Percentiles rank a stretch among this genome's conserved stretches.
Evolutionary conservation across 2,888 invertebrate species (phyloP).

Genomic region (Zelleria hepariella): DNA sequence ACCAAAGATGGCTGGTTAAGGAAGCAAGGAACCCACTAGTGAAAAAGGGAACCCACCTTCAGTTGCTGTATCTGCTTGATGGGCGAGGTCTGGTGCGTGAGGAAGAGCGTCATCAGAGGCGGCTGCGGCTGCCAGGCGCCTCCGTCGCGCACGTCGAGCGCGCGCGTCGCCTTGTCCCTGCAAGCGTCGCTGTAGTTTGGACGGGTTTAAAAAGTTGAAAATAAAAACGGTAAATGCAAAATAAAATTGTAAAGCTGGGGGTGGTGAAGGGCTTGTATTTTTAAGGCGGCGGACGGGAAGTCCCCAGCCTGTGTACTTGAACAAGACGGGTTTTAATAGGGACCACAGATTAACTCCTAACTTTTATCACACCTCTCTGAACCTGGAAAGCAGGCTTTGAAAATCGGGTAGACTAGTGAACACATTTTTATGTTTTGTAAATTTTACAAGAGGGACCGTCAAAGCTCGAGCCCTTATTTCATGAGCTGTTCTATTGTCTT

Average conservation of each 20-base stretch:
- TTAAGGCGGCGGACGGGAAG: too few species aligned
- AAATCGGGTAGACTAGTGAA: too few species aligned
- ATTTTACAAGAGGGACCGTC: too few species aligned
- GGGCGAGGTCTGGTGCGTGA: slow-evolving; percentile 77
- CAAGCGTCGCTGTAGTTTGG: slow-evolving; percentile 13
- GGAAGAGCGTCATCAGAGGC: slow-evolving; percentile 83
- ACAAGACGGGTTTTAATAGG: too few species aligned
- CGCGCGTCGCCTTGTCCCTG: slow-evolving; percentile 59
- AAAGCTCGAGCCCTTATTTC: too few species aligned
- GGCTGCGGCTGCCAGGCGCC: slow-evolving; percentile 79
- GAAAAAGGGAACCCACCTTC: slow-evolving; percentile 55
- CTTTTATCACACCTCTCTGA: too few species aligned
- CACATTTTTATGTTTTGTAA: too few species aligned
- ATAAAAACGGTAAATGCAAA: neutral
- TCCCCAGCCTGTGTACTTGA: too few species aligned
- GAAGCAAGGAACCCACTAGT: neutral
- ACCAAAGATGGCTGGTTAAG: neutral
- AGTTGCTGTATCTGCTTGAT: slow-evolving; percentile 78
- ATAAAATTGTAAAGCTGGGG: neutral
- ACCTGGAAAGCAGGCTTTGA: too few species aligned
- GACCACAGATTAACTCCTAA: too few species aligned
- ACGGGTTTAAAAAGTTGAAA: neutral
- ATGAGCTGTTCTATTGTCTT: too few species aligned
- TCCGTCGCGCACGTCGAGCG: slow-evolving; percentile 41
- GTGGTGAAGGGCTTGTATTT: too few species aligned